These are phyloP conservation scores for Gasterosteus aculeatus DNA, from an alignment of 2,113 vertebrate genomes.

Conservation along the genomic window DNA sequence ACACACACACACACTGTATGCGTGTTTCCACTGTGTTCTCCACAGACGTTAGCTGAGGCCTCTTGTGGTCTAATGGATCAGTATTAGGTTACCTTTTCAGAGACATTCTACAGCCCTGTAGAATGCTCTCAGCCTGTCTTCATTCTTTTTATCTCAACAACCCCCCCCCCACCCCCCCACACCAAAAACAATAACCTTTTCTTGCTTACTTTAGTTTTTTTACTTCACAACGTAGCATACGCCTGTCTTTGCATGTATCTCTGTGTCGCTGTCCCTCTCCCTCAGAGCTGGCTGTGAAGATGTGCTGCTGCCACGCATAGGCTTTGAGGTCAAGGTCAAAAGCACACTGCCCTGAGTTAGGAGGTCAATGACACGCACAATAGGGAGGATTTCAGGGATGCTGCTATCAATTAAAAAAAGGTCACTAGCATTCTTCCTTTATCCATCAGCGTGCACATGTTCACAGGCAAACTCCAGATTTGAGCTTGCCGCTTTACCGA, in stretches of 20 bases:
- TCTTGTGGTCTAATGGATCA: conserved; percentile 14
- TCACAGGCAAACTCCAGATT: background rate
- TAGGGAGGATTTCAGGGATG: conserved; percentile 5
- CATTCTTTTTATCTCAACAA: background rate
- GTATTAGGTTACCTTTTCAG: conserved; percentile 48
- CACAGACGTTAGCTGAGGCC: background rate
- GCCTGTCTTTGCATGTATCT: background rate
- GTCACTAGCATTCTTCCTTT: background rate
- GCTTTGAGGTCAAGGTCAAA: conserved; percentile 55
- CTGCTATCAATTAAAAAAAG: background rate
- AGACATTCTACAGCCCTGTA: conserved; percentile 35
- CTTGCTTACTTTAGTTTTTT: background rate
- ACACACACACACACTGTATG: background rate
- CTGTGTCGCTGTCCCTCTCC: background rate
- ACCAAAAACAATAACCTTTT: background rate
- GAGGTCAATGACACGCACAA: conserved; percentile 37
- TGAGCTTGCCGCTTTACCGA: conserved; percentile 4
- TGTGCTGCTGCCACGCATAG: conserved; percentile 7
- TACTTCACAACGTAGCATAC: background rate
- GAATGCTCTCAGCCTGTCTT: conserved; percentile 18
- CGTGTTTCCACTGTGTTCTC: background rate
- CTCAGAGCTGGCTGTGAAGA: background rate
- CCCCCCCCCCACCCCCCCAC: background rate
- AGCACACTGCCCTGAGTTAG: conserved; percentile 14
- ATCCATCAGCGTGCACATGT: background rate